phyloP scores from a whole-genome alignment of 2,888 invertebrate species.

The Rhagonycha fulva region DNA sequence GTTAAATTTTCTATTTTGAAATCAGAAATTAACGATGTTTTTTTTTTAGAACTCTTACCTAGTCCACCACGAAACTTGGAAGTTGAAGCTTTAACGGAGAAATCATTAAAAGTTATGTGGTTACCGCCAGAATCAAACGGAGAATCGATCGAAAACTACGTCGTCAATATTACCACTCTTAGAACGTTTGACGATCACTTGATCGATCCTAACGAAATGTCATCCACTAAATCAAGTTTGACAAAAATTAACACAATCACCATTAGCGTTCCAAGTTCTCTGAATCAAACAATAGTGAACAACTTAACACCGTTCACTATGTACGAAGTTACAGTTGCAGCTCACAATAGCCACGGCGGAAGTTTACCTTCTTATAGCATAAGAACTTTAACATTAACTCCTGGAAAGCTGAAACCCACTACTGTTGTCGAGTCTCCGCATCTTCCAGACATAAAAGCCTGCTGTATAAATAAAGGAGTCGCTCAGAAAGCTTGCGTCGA shows the following conservation, averaged over 20 bases:
- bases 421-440: constrained; percentile 65
- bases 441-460: constrained; percentile 72
- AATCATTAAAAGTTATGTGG: constrained; percentile 75
- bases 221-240: constrained; percentile 33
- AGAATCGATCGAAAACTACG: constrained; percentile 68
- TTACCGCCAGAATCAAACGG: constrained; percentile 65
- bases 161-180: constrained; percentile 73
- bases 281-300: constrained; percentile 63
- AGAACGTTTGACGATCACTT: constrained; percentile 68
- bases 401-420: constrained; percentile 64
- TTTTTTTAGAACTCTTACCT: constrained; percentile 69
- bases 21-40: constrained; percentile 5
- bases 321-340: constrained; percentile 79
- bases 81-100: constrained; percentile 74
- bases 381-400: constrained; percentile 72
- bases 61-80: constrained; percentile 74
- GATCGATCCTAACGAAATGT: constrained; percentile 56
- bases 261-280: constrained; percentile 63
- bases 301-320: constrained; percentile 77
- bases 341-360: constrained; percentile 74
- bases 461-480: constrained; percentile 74
- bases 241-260: constrained; percentile 54
- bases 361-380: constrained; percentile 77
- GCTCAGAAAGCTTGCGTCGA: constrained; percentile 75
- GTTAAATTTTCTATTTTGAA: constrained; percentile 21